These are phyloP conservation scores for Fragum sueziense DNA, from an alignment of 2,888 invertebrate genomes.

Conservation along the genomic window DNA sequence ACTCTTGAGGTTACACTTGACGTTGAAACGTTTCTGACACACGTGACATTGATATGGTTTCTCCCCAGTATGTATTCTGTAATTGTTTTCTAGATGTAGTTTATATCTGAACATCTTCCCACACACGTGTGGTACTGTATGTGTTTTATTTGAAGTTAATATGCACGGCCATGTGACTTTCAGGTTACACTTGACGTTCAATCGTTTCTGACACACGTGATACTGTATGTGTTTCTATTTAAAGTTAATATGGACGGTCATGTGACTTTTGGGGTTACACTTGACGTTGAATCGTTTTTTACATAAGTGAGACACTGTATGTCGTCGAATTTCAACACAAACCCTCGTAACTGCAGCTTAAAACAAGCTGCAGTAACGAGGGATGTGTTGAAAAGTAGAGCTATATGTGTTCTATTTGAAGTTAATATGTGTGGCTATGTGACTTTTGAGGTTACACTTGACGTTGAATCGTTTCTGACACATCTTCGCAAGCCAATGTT, in stretches of 20 bases:
- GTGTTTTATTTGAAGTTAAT: no score
- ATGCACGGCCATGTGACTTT: constrained; percentile 37
- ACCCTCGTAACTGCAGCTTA: no score
- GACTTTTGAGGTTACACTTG: constrained; percentile 37
- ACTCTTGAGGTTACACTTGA: constrained; percentile 37
- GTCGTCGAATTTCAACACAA: no score
- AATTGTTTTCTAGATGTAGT: constrained; percentile 35
- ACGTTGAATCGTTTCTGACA: constrained; percentile 40
- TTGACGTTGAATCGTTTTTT: constrained; percentile 5
- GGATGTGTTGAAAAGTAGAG: no score
- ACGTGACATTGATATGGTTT: constrained; percentile 42
- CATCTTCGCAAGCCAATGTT: no score
- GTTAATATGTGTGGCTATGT: constrained; percentile 40
- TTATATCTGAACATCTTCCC: constrained; percentile 38
- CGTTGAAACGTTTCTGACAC: constrained; percentile 39
- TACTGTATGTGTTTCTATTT: no score
- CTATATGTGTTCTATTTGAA: no score
- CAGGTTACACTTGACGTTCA: constrained; percentile 41
- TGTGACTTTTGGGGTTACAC: neutral
- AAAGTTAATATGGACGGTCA: neutral
- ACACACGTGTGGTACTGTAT: no score
- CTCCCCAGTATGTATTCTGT: constrained; percentile 44
- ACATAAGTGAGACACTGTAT: no score
- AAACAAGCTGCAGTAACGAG: no score
- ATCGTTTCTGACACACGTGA: constrained; percentile 38